These are phyloP conservation scores for Fukomys damarensis DNA, from an alignment of 2,113 vertebrate species.

Conservation along the genomic window DNA sequence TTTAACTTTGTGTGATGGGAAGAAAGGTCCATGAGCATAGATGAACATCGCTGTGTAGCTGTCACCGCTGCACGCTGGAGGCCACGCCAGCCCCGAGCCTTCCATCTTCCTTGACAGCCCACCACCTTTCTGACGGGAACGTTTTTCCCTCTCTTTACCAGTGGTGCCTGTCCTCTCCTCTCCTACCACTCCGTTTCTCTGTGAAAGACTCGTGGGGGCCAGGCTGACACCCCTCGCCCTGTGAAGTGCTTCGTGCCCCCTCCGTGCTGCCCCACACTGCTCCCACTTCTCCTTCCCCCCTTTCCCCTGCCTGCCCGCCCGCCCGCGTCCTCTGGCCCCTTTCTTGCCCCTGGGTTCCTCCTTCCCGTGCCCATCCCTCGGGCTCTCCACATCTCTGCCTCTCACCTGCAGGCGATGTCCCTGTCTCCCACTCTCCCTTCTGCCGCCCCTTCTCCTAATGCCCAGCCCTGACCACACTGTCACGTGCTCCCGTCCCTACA, in stretches of 20 bases:
- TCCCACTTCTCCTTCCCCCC: fast-evolving
- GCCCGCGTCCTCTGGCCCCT: not conserved
- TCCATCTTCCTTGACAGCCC: fast-evolving
- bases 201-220: not conserved
- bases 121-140: not conserved
- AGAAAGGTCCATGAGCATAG: not conserved
- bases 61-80: fast-evolving
- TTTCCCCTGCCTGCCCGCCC: not conserved
- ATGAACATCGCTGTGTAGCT: fast-evolving
- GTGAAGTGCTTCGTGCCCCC: not conserved
- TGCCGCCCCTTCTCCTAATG: fast-evolving
- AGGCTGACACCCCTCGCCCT: fast-evolving
- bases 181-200: fast-evolving
- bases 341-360: not conserved
- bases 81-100: fast-evolving
- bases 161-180: constrained; percentile 70
- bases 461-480: not conserved
- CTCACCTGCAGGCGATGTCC: not conserved
- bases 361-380: not conserved
- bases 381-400: not conserved
- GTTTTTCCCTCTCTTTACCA: not conserved
- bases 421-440: fast-evolving
- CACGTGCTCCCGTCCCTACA: constrained; percentile 63
- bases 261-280: fast-evolving
- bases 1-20: not conserved